These are phyloP conservation scores for Orchesella cincta DNA, from an alignment of 1,140 invertebrate genomes.

Conservation along the genomic window DNA sequence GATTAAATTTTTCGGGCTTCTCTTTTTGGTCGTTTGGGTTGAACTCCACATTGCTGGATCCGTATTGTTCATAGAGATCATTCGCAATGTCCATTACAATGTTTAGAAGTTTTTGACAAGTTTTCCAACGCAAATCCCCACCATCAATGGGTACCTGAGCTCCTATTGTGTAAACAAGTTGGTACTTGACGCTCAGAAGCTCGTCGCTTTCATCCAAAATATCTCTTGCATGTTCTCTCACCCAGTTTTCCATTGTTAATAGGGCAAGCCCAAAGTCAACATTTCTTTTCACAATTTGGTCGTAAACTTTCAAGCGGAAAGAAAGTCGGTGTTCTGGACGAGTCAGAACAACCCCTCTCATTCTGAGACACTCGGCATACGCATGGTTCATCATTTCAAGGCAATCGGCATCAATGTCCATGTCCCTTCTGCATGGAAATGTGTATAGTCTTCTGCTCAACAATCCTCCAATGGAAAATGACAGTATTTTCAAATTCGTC, in stretches of 20 bases:
- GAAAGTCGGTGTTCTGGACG: conserved; percentile 41
- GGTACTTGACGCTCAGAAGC: conserved; percentile 38
- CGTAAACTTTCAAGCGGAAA: conserved; percentile 34
- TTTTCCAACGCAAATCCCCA: conserved; percentile 19
- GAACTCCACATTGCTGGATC: background rate
- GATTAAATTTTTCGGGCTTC: conserved; percentile 17
- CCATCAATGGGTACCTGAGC: conserved; percentile 25
- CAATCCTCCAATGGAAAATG: conserved; percentile 35
- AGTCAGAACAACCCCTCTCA: conserved; percentile 35
- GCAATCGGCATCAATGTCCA: background rate
- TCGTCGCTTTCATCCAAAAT: conserved; percentile 43
- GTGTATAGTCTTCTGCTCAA: conserved; percentile 38
- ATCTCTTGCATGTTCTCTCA: conserved; percentile 11
- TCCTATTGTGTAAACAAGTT: conserved; percentile 38
- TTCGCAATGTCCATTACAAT: background rate
- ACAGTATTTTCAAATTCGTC: conserved; percentile 24
- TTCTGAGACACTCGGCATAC: conserved; percentile 32
- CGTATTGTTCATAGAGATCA: conserved; percentile 2
- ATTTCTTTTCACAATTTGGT: background rate
- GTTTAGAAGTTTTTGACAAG: conserved; percentile 29
- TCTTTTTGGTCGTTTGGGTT: background rate
- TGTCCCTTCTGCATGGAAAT: conserved; percentile 43
- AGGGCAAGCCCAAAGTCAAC: background rate
- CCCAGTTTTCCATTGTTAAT: background rate
- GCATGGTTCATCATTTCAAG: background rate